Conservation (phyloP, 2,888 invertebrate species). For the Gymnosoma rotundatum region DNA sequence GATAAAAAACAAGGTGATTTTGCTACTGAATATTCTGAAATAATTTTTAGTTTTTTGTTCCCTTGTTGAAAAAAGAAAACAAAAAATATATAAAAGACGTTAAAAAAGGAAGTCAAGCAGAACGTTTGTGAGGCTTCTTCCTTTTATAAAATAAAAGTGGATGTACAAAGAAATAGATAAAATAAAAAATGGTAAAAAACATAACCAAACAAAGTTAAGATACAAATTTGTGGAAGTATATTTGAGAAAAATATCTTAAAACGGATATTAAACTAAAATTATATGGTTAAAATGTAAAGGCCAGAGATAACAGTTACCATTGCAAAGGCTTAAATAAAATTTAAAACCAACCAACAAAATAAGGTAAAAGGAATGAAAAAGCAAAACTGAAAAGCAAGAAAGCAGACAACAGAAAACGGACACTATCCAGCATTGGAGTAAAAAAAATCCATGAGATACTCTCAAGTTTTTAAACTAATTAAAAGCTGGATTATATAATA, state of each 20-base stretch:
- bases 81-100: constrained; percentile 69
- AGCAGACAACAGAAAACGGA: background rate
- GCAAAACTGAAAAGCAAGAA: background rate
- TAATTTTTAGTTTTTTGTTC: constrained; percentile 26
- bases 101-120: constrained; percentile 73
- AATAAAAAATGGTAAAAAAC: constrained; percentile 4
- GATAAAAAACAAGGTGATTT: constrained; percentile 23
- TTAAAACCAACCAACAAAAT: background rate
- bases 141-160: constrained; percentile 49
- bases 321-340: constrained; percentile 8
- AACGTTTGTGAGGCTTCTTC: constrained; percentile 74
- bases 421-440: constrained; percentile 12
- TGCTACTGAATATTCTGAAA: constrained; percentile 37
- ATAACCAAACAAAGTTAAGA: background rate
- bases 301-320: constrained; percentile 50
- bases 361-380: constrained; percentile 1
- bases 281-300: constrained; percentile 45
- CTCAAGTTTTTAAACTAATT: background rate
- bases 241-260: background rate
- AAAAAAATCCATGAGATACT: background rate
- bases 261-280: constrained; percentile 27
- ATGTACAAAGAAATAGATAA: constrained; percentile 15
- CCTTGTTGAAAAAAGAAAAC: background rate
- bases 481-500: constrained; percentile 13
- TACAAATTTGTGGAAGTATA: background rate